Conservation (phyloP, 2,888 invertebrate genomes). For the Tetranychus piercei region DNA sequence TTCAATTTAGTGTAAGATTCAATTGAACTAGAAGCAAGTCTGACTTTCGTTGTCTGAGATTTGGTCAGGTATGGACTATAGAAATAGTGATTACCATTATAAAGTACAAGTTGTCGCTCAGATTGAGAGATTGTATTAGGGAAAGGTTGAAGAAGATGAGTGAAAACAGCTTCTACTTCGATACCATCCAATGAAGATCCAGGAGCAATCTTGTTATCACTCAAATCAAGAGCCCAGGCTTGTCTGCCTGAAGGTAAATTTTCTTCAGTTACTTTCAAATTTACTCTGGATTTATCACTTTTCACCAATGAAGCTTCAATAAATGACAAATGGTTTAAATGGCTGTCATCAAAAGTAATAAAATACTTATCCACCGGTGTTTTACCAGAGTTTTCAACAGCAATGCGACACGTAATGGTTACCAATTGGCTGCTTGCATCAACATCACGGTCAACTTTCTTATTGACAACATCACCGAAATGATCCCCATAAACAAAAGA, state of each 20-base stretch:
- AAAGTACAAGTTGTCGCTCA: conserved; percentile 80
- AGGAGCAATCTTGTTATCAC: conserved; percentile 11
- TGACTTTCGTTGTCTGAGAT: conserved; percentile 62
- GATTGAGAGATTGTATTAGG: conserved; percentile 74
- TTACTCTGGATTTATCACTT: neutral
- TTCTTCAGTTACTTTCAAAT: neutral
- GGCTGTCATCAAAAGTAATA: conserved; percentile 36
- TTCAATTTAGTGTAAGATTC: conserved; percentile 64
- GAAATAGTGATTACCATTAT: conserved; percentile 60
- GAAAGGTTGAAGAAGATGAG: conserved; percentile 57
- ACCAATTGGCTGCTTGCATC: conserved; percentile 75
- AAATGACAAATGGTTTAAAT: conserved; percentile 34
- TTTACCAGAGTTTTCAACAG: conserved; percentile 62
- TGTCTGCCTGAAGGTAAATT: conserved; percentile 7
- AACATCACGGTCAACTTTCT: conserved; percentile 62
- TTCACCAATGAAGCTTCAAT: conserved; percentile 12
- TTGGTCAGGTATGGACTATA: conserved; percentile 61
- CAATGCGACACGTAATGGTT: conserved; percentile 57
- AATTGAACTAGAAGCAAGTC: conserved; percentile 49
- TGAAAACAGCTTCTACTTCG: conserved; percentile 52
- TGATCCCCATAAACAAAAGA: neutral
- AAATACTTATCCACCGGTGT: conserved; percentile 49
- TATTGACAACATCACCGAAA: conserved; percentile 30
- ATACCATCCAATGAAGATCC: conserved; percentile 25
- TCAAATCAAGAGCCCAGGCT: conserved; percentile 16